A percentile compares a stretch with the other conserved stretches of the same genome.
Conservation (phyloP, 2,888 invertebrate species). For the Drosophila paranaensis region DNA sequence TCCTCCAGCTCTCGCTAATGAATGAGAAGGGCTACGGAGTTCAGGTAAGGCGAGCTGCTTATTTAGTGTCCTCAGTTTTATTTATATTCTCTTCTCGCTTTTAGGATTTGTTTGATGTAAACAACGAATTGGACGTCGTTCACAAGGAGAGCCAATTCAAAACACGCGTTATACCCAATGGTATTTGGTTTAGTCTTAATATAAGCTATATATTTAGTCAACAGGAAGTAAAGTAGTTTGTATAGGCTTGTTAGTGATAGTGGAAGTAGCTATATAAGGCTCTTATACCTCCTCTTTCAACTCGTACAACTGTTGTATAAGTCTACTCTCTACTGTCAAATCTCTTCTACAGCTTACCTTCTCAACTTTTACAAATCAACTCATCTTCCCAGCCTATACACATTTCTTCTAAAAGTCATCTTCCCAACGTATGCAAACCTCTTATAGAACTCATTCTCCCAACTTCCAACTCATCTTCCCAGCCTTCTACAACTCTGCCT, state of each 20-base stretch:
- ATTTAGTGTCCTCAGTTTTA: neutral
- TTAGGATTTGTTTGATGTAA: constrained; percentile 64
- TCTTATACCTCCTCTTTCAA: too few relatives aligned
- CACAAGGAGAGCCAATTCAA: constrained; percentile 41
- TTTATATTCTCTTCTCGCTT: neutral
- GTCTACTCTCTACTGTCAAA: too few relatives aligned
- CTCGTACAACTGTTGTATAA: too few relatives aligned
- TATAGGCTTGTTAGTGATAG: too few relatives aligned
- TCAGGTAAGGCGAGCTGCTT: constrained; percentile 51
- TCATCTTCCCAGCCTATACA: too few relatives aligned
- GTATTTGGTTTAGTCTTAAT: constrained; percentile 40
- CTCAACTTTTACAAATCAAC: too few relatives aligned
- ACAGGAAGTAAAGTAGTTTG: too few relatives aligned
- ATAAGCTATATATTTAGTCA: neutral
- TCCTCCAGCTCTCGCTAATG: constrained; percentile 78
- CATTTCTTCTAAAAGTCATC: neutral
- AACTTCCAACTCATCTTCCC: too few relatives aligned
- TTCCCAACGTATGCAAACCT: neutral
- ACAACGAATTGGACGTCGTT: constrained; percentile 30
- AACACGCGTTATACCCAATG: constrained; percentile 77
- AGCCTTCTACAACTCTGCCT: neutral
- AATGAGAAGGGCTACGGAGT: constrained; percentile 80
- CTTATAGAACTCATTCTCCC: too few relatives aligned
- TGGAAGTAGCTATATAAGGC: too few relatives aligned
- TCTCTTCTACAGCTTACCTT: too few relatives aligned